Evolutionary conservation across 2,888 invertebrate species (phyloP), one percentile per base, ranked within the genome.

Genomic region (Drosophila monieri): DNA sequence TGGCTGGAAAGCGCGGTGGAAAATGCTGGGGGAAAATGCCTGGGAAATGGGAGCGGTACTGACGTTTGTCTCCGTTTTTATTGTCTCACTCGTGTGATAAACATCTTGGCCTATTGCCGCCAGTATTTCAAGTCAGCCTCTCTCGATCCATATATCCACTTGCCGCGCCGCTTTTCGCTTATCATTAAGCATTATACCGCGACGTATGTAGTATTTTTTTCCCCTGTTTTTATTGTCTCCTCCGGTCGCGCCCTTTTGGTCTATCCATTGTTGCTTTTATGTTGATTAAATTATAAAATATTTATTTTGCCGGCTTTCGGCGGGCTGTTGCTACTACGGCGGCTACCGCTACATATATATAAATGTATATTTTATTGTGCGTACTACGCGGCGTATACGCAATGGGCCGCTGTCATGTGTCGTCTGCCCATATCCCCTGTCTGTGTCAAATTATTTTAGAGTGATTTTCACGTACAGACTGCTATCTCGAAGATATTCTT

Each of bases 231-330:
- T 86, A 83, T 84, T 86, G 88, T 76, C 43, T 66, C 57, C 76
- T 54, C 58, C 25, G 25, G 52, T 46, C 37, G 46, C 51, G 37
- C 49, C 65, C 44, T 54, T 61, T 87, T 59, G 85, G 73, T 60
- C 76, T 59, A 62, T 67, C 67, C 74, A 72, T 78, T 84, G 77
- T 88, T 88, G 88, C 89, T 88, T 85, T 85, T 85, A 85, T 85
- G 89, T 85, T 85, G 84, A 85, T 85, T 85, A 89, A 85, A 85
- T 85, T 85, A 85, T 85, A 88, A 85, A 85, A 88, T 85, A 85
- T 85, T 88, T 85, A 85, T 89, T 85, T 53, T 55, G 55, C 52
- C 25, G 61, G 62, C 54, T 51, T 32, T 25, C n/a, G 35, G 15
- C 25, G 39, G 60, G 56, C 69, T 37, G 57, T 35, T 18, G 18